Evolutionary conservation across 2,113 vertebrate species (phyloP).

Genomic region (Alaudala cheleensis): DNA sequence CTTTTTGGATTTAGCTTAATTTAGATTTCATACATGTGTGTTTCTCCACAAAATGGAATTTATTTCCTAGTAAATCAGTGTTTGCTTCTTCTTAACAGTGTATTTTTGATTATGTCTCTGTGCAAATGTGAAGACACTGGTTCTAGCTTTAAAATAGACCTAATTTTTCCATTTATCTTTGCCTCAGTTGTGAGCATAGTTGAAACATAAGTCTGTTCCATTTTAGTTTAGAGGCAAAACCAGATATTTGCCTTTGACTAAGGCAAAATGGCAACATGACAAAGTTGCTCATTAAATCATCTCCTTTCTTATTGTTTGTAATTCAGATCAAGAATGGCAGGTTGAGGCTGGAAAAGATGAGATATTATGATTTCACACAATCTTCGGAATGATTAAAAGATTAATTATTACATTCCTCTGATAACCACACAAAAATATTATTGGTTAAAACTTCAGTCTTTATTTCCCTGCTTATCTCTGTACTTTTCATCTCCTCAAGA

Average conservation of each 20-base stretch:
- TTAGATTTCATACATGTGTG: not conserved
- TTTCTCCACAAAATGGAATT: not conserved
- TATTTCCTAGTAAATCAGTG: not conserved
- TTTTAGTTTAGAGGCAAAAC: conserved; percentile 47
- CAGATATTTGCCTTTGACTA: conserved; percentile 46
- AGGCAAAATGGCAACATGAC: conserved; percentile 59
- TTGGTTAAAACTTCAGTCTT: conserved; percentile 60
- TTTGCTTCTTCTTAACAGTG: conserved; percentile 3
- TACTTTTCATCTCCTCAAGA: conserved; percentile 61
- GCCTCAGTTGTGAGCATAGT: not conserved
- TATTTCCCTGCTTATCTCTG: conserved; percentile 60
- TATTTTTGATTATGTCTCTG: not conserved
- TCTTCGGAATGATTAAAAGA: conserved; percentile 56
- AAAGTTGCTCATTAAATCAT: conserved; percentile 59
- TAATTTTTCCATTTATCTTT: not conserved
- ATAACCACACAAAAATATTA: conserved; percentile 67
- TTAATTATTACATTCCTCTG: conserved; percentile 71
- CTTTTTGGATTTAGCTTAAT: not conserved
- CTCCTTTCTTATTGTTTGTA: conserved; percentile 59
- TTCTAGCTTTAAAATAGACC: not conserved
- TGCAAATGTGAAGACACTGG: not conserved
- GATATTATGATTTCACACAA: conserved; percentile 52
- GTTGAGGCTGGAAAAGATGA: conserved; percentile 63
- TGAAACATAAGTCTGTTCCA: conserved; percentile 33
- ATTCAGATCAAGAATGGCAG: conserved; percentile 67